Evolutionary conservation across 2,888 invertebrate genomes (phyloP), one percentile per base, ranked within the genome.

Genomic region (Euplagia quadripunctaria): DNA sequence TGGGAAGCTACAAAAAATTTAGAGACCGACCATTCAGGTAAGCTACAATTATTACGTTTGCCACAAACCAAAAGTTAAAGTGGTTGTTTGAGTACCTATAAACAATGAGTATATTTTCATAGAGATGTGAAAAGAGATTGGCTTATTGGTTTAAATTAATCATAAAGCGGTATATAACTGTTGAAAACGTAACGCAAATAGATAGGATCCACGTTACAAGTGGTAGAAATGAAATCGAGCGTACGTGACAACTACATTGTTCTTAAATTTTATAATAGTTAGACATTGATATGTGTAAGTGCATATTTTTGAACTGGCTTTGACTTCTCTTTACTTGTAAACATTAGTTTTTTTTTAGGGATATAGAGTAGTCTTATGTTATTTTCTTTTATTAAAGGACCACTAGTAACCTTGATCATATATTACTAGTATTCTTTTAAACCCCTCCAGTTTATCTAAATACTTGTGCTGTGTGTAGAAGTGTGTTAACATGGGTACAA

Each of bases 1-100:
- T 96, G 46, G 94, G 93, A 65, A 90, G 91, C 76, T 95, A 93
- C 82, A 95, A 90, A 82, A 94, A 94, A 86, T 84, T 94, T 11
- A 88, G 89, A 80, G 88, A 92, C 82, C 90, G 91, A 72, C 93
- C 94, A 5, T 85, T 90, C 79, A 93, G 90, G 95, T 95, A 77
- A 90, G 92, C 43, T 82, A 72, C 51, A 14, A 16, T 46, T 16
- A 17, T 55, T n/a, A 42, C 14, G 42, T 16, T 43, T 55, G 43
- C n/a, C n/a, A n/a, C n/a, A n/a, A n/a, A n/a, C n/a, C n/a, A n/a
- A n/a, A n/a, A n/a, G n/a, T n/a, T n/a, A n/a, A 68, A 55, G 14
- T 43, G n/a, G 43, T 55, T 65, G 20, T 46, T 58, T 31, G 31
- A 61, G 6, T 61, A n/a, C n/a, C n/a, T n/a, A 43, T 58, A 55